Evolutionary conservation across 2,888 invertebrate species (phyloP), one percentile per base, ranked within the genome.

Genomic region (Cerceris rybyensis): DNA sequence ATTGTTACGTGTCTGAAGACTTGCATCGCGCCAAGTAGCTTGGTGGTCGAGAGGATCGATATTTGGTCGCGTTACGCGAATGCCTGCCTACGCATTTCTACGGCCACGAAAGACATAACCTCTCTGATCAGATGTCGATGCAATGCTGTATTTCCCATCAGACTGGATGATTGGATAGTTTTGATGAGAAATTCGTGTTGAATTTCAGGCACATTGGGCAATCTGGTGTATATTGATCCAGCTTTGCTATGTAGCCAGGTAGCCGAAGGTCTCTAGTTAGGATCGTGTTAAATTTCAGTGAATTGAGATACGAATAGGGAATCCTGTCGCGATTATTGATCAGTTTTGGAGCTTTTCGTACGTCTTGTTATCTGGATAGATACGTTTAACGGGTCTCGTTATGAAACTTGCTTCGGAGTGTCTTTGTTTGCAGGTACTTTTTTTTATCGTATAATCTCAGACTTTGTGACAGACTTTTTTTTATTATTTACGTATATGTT

Each of bases 31-130:
- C 63, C 58, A 13, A 54, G 39, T 49, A 54, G 55, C 66, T 58
- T 54, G 63, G 74, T 63, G 52, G 60, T n/a, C 50, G 50, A 64
- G 41, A n/a, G 43, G 75, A 57, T 80, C 80, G 80, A 78, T 78
- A 70, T 71, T 55, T 50, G 60, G 67, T 70, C 63, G 58, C 66
- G 70, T 78, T 75, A 78, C 41, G 14, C 42, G 63, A 70, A 66
- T 66, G 14, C 50, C 65, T 11, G 61, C 54, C 67, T 49, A 70
- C 74, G 66, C 75, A 49, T 64, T 74, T 65, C 55, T 46, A 14
- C 60, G 60, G 17, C 14, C 14, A n/a, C 50, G n/a, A 5, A n/a
- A 50, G 50, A 11, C 43, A 28, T 28, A 57, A 16, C 64, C 11
- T 57, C 50, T 46, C 28, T 16, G 13, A 17, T 17, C 42, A n/a